These are phyloP conservation scores for Metellina segmentata DNA, from an alignment of 2,888 invertebrate species.

Conservation along the genomic window DNA sequence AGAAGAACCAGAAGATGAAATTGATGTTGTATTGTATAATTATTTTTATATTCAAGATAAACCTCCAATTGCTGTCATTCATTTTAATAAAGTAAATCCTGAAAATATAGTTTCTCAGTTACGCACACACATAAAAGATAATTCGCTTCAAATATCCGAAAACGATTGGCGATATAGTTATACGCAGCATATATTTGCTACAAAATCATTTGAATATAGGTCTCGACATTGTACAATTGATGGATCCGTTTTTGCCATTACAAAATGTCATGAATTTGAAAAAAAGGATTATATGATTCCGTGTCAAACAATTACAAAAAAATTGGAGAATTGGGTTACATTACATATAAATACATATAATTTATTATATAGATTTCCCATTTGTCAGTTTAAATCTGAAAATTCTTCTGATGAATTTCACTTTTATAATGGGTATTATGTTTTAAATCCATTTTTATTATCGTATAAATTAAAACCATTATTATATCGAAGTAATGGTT, in stretches of 20 bases:
- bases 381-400: not conserved
- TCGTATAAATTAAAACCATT: not conserved
- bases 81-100: not conserved
- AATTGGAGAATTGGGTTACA: not conserved
- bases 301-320: not conserved
- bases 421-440: not conserved
- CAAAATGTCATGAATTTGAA: not conserved
- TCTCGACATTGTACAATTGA: not conserved
- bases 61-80: conserved; percentile 11
- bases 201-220: not conserved
- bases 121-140: not conserved
- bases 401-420: not conserved
- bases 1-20: conserved; percentile 14
- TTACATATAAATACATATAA: conserved; percentile 3
- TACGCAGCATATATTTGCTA: conserved; percentile 17
- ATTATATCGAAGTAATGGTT: conserved; percentile 11
- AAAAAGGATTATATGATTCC: not conserved
- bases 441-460: conserved; percentile 35
- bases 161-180: conserved; percentile 32
- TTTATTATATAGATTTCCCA: conserved; percentile 17
- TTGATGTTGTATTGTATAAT: conserved; percentile 7
- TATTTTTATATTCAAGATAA: conserved; percentile 34
- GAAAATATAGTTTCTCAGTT: not conserved
- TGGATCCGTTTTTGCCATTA: not conserved
- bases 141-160: conserved; percentile 21